A percentile compares a stretch with the other conserved stretches of the same genome.
phyloP scores from a whole-genome alignment of 2,888 invertebrate genomes.

The Hyposoter dolosus region DNA sequence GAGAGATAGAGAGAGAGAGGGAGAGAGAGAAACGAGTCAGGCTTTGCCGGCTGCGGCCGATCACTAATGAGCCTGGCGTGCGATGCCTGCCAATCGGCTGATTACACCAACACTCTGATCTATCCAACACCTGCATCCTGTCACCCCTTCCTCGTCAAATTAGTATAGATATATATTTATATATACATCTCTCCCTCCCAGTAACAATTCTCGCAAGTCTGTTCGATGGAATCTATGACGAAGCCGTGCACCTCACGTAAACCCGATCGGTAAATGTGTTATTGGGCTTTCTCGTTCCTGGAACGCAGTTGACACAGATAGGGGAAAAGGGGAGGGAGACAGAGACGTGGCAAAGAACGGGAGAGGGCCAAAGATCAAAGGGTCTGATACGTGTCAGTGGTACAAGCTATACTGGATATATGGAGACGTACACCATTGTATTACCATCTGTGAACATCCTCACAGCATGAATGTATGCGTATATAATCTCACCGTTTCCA shows the following conservation, averaged over 20 bases:
- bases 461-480: not conserved
- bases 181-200: constrained; percentile 11
- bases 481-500: not conserved
- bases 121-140: constrained; percentile 56
- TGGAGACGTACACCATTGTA: constrained; percentile 18
- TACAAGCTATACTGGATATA: constrained; percentile 19
- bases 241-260: constrained; percentile 57
- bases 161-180: constrained; percentile 15
- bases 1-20: not conserved
- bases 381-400: constrained; percentile 26
- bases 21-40: not conserved
- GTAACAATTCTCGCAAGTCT: constrained; percentile 29
- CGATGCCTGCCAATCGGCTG: constrained; percentile 72
- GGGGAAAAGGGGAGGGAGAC: not conserved
- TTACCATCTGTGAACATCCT: constrained; percentile 9
- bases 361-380: constrained; percentile 8
- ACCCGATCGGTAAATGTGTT: constrained; percentile 49
- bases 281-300: constrained; percentile 37
- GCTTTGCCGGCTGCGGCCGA: constrained; percentile 59
- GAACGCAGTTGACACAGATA: constrained; percentile 17
- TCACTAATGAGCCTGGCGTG: constrained; percentile 72
- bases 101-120: constrained; percentile 67
- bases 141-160: constrained; percentile 8
- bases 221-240: constrained; percentile 55
- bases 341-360: not conserved